phyloP scores from a whole-genome alignment of 2,888 invertebrate genomes.

The Merodon equestris region DNA sequence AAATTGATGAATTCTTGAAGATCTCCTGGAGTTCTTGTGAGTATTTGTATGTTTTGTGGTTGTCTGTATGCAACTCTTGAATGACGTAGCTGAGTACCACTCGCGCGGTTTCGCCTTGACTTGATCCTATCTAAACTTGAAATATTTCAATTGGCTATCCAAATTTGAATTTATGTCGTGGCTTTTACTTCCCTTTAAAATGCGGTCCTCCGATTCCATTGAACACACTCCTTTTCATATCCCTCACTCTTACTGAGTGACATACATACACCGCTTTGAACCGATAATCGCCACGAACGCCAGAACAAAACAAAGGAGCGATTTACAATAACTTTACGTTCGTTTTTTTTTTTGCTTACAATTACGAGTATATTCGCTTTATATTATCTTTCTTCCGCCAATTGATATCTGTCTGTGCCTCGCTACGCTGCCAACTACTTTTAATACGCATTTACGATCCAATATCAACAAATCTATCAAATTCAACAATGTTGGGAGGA shows the following conservation, averaged over 20 bases:
- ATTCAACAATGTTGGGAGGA: conserved; percentile 22
- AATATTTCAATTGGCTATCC: too few relatives aligned
- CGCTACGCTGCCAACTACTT: conserved; percentile 7
- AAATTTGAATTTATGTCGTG: too few relatives aligned
- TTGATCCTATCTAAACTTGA: too few relatives aligned
- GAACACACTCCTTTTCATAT: too few relatives aligned
- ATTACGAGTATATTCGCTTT: not conserved
- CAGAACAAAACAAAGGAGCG: conserved; percentile 48
- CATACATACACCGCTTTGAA: conserved; percentile 1
- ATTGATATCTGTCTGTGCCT: conserved; percentile 7
- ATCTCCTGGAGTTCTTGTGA: too few relatives aligned
- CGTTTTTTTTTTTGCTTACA: not conserved
- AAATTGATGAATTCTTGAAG: too few relatives aligned
- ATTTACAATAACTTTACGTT: conserved; percentile 1
- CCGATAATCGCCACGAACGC: conserved; percentile 28
- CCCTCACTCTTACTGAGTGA: conserved; percentile 1
- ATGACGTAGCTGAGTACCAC: too few relatives aligned
- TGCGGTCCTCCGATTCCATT: too few relatives aligned
- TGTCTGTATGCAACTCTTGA: too few relatives aligned
- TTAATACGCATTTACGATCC: not conserved
- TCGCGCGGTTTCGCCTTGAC: too few relatives aligned
- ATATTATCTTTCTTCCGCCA: conserved; percentile 6
- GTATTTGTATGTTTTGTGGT: too few relatives aligned
- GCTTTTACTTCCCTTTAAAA: too few relatives aligned
- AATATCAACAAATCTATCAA: not conserved